Evolutionary conservation across 2,113 vertebrate species (phyloP), one percentile per base, ranked within the genome.

Genomic region (Ceyx cyanopectus): DNA sequence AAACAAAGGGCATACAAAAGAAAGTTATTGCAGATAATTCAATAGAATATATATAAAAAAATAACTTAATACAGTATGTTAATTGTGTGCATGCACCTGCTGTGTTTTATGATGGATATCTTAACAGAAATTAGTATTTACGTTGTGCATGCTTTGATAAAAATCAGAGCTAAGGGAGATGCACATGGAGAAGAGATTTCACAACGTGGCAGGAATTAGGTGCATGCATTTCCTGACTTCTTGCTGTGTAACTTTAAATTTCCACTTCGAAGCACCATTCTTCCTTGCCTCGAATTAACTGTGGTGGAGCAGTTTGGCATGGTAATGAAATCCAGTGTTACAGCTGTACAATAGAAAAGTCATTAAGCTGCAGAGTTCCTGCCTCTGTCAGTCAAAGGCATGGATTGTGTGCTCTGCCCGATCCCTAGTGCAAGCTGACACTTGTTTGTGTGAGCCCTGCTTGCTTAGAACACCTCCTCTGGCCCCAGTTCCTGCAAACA

Each of bases 1-100:
- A 91, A 92, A 93, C 90, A 96, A 91, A 92, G 84, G 81, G 85
- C 88, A 92, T 68, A 32, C 50, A 94, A 95, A 95, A 76, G 83
- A 78, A 90, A 93, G 62, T 92, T 81, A 90, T 84, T 84, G 78
- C 74, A 79, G 93, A 90, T 21, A 19, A 93, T 75, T 90, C 76
- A 63, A 72, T 84, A 95, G 37, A 37, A 37, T 58, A 37, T 37
- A 37, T 37, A 9, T 37, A 37, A 10, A 78, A 90, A 93, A 90
- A 81, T 68, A 92, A 88, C 69, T 84, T 94, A 86, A 95, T 93
- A 95, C 80, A 90, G 20, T 81, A 83, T 95, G 93, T 84, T 95
- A 94, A 94, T 95, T 90, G 75, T 82, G 56, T 89, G 43, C 57
- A 57, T 94, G 53, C 73, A 90, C 90, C 85, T 95, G 87, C 57